These are phyloP conservation scores for Plutomurus gul DNA, from an alignment of 1,140 invertebrate species.

Conservation along the genomic window DNA sequence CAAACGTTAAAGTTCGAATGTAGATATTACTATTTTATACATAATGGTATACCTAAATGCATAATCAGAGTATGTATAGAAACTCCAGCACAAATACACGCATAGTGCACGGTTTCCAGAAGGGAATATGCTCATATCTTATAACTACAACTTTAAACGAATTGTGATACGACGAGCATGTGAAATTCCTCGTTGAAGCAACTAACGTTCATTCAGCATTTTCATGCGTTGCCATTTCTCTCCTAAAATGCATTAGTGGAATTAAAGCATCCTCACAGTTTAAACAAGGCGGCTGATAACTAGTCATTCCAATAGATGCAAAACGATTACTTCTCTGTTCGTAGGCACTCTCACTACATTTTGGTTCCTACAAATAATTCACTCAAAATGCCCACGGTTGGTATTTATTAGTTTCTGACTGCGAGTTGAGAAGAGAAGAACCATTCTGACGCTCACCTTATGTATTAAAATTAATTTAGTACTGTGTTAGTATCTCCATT, in stretches of 20 bases:
- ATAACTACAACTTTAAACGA: no score
- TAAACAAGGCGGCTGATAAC: constrained; percentile 37
- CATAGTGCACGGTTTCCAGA: no score
- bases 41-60: no score
- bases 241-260: constrained; percentile 44
- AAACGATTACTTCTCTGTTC: no score
- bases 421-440: not conserved
- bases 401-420: not conserved
- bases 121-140: no score
- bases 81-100: no score
- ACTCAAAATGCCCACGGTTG: not conserved
- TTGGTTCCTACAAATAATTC: not conserved
- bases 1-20: no score
- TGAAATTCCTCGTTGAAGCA: no score
- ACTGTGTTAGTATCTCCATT: not conserved
- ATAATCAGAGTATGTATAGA: no score
- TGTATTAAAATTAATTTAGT: not conserved
- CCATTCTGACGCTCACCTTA: not conserved
- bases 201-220: constrained; percentile 7
- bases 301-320: not conserved
- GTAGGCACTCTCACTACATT: not conserved
- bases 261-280: constrained; percentile 42
- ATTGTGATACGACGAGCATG: no score
- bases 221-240: no score
- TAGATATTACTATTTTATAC: no score